These are phyloP conservation scores for Hybognathus amarus DNA, from an alignment of 2,797 vertebrate species.

Conservation along the genomic window DNA sequence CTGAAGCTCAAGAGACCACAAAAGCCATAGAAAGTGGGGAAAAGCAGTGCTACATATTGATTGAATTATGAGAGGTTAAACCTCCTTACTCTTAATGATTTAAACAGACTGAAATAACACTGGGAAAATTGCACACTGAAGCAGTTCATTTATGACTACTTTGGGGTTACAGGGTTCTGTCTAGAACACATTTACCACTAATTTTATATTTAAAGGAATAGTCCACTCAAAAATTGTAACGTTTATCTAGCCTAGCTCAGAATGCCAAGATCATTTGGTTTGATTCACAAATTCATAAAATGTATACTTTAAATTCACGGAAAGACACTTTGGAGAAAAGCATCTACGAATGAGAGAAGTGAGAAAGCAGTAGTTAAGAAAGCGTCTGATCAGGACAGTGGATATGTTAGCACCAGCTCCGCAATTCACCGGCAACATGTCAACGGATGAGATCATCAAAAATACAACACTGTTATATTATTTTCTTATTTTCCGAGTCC, in stretches of 20 bases:
- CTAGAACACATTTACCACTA: conserved; percentile 11
- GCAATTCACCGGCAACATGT: too few species aligned
- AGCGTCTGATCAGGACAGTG: too few species aligned
- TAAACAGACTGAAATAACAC: conserved; percentile 32
- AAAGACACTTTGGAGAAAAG: neutral
- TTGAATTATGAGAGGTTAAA: conserved; percentile 21
- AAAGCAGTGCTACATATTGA: neutral
- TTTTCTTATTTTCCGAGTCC: too few species aligned
- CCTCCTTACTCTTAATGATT: conserved; percentile 11
- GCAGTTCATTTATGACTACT: neutral
- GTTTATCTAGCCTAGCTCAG: neutral
- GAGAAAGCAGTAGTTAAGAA: too few species aligned
- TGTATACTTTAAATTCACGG: neutral
- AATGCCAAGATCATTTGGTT: neutral
- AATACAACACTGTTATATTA: too few species aligned
- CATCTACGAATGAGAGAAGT: neutral
- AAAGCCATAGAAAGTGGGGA: conserved; percentile 3
- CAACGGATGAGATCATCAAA: too few species aligned
- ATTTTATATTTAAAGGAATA: conserved; percentile 17
- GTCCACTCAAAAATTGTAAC: neutral
- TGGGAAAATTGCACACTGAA: neutral
- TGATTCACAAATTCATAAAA: neutral
- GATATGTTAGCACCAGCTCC: neutral
- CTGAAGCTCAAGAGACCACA: conserved; percentile 6
- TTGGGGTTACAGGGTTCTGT: neutral